Percentiles rank a stretch among this genome's conserved stretches.
Evolutionary conservation across 2,113 vertebrate genomes (phyloP).

Genomic region (Ascaphus truei): DNA sequence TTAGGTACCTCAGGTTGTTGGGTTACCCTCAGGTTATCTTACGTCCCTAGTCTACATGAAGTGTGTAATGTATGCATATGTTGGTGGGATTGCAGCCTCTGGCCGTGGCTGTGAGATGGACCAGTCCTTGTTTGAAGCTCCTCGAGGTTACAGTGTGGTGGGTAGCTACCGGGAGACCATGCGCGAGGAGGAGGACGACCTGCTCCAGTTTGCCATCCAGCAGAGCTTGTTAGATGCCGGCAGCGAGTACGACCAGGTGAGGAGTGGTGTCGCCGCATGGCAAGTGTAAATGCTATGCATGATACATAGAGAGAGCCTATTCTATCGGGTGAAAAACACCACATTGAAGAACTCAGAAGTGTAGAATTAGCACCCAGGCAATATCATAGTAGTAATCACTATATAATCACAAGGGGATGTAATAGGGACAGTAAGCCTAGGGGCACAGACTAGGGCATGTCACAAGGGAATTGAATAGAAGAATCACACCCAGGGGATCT

Average conservation of each 20-base stretch:
- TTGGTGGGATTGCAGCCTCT: slow-evolving; percentile 62
- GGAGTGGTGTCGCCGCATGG: too few relatives aligned
- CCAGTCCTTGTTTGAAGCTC: slow-evolving; percentile 83
- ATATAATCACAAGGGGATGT: too few relatives aligned
- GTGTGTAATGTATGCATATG: neutral
- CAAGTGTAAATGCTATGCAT: too few relatives aligned
- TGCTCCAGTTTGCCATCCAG: slow-evolving; percentile 95
- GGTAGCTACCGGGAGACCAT: slow-evolving; percentile 77
- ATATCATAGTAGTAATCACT: too few relatives aligned
- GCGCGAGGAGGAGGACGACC: slow-evolving; percentile 86
- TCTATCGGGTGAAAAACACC: too few relatives aligned
- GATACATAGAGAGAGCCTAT: too few relatives aligned
- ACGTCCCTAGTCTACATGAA: neutral
- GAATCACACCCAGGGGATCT: too few relatives aligned
- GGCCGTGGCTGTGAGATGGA: slow-evolving; percentile 87
- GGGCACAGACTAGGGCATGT: too few relatives aligned
- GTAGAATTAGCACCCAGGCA: too few relatives aligned
- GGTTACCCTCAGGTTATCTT: neutral
- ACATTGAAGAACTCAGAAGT: too few relatives aligned
- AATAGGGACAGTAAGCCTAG: too few relatives aligned
- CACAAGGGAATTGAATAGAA: too few relatives aligned
- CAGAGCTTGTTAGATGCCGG: slow-evolving; percentile 94
- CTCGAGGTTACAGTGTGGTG: slow-evolving; percentile 84
- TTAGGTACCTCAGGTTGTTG: neutral
- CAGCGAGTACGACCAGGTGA: slow-evolving; percentile 92